Evolutionary conservation across 2,113 vertebrate species (phyloP).

Genomic region (Forbesichthys papilliferus): DNA sequence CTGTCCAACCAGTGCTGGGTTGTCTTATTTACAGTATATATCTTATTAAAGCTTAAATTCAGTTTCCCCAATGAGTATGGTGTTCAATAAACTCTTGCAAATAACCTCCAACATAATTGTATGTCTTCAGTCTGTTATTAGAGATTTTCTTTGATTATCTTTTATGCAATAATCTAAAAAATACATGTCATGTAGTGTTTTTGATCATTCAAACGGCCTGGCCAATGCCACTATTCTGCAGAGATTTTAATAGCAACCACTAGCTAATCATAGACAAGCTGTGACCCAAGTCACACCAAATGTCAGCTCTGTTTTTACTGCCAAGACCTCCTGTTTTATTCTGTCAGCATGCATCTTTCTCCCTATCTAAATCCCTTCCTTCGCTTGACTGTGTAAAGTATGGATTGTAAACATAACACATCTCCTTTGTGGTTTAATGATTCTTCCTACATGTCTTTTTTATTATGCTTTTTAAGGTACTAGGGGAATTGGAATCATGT

Average conservation of each 20-base stretch:
- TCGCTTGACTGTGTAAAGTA: constrained; percentile 25
- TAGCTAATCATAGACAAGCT: not conserved
- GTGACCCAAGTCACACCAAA: not conserved
- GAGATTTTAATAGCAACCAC: not conserved
- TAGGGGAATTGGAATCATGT: constrained; percentile 17
- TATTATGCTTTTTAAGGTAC: constrained; percentile 24
- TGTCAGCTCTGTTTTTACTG: constrained; percentile 3
- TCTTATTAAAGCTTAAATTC: no score
- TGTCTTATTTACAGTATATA: no score
- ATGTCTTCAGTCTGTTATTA: no score
- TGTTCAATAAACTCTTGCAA: no score
- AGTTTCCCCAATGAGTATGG: no score
- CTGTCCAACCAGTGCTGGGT: no score
- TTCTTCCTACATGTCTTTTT: constrained; percentile 23
- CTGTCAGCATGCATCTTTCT: not conserved
- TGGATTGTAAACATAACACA: constrained; percentile 2
- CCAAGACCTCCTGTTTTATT: not conserved
- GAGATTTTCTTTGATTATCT: not conserved
- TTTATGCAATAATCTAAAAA: not conserved
- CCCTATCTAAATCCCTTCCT: not conserved
- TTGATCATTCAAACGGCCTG: not conserved
- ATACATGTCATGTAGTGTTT: no score
- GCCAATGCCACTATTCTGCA: not conserved
- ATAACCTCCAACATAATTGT: no score
- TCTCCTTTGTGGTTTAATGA: constrained; percentile 14